A percentile compares a stretch with the other conserved stretches of the same genome.
Conservation (phyloP, 2,888 invertebrate species). For the Apotomis turbidana region DNA sequence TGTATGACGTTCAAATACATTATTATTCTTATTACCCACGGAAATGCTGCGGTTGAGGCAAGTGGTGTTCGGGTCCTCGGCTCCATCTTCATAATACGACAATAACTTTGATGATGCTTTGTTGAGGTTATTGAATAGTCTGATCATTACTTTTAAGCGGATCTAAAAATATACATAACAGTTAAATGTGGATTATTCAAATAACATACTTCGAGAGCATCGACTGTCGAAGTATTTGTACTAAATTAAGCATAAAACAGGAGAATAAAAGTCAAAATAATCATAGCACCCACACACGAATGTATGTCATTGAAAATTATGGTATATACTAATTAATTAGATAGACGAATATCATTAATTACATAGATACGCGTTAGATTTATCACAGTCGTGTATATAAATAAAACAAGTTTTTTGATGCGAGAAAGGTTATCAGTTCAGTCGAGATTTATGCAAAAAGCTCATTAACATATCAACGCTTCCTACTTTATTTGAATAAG, state of each 20-base stretch:
- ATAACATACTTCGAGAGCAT: neutral
- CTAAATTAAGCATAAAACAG: slow-evolving; percentile 5
- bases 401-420: slow-evolving; percentile 45
- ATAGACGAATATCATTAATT: slow-evolving; percentile 33
- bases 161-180: neutral
- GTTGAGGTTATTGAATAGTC: slow-evolving; percentile 26
- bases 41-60: slow-evolving; percentile 37
- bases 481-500: slow-evolving; percentile 48
- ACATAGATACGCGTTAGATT: slow-evolving; percentile 30
- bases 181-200: slow-evolving; percentile 30
- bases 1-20: slow-evolving; percentile 51
- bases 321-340: slow-evolving; percentile 44
- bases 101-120: slow-evolving; percentile 30
- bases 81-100: slow-evolving; percentile 33
- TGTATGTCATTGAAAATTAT: slow-evolving; percentile 38
- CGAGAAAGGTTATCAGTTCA: slow-evolving; percentile 44
- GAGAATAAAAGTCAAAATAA: neutral
- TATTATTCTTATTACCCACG: slow-evolving; percentile 48
- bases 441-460: slow-evolving; percentile 49
- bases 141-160: slow-evolving; percentile 3
- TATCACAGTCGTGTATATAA: slow-evolving; percentile 43
- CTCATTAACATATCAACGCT: slow-evolving; percentile 49
- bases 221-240: neutral
- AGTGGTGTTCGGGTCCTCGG: neutral
- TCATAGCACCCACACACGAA: slow-evolving; percentile 16